Evolutionary conservation across 1,140 invertebrate genomes (phyloP).

Genomic region (Temnothorax longispinosus): DNA sequence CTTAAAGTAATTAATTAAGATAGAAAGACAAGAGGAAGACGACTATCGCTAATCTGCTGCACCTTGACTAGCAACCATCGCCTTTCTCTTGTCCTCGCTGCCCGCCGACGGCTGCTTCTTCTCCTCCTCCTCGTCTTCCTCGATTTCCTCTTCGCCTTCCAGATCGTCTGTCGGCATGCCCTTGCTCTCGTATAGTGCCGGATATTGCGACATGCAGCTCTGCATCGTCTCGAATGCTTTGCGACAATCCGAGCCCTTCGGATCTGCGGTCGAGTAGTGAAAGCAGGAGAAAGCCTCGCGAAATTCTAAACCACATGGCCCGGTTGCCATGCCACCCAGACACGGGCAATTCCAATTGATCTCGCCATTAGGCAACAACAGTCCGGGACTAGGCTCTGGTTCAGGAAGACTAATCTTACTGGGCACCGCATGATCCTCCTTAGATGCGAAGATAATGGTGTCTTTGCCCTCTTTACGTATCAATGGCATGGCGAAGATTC

Average conservation of each 20-base stretch:
- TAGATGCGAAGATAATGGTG: conserved; percentile 93
- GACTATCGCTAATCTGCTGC: neutral
- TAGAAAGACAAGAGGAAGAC: neutral
- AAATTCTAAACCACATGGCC: conserved; percentile 97
- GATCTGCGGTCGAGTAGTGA: conserved; percentile 92
- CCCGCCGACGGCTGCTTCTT: neutral
- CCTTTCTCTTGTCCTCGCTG: conserved; percentile 1
- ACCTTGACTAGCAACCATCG: neutral
- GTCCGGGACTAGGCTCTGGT: conserved; percentile 91
- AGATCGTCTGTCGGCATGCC: conserved; percentile 82
- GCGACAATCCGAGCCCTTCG: conserved; percentile 96
- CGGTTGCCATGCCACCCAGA: conserved; percentile 97
- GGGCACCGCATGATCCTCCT: conserved; percentile 92
- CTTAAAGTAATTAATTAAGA: conserved; percentile 11
- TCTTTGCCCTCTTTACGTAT: conserved; percentile 90
- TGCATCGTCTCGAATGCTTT: conserved; percentile 97
- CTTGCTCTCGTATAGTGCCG: conserved; percentile 92
- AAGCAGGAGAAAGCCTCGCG: conserved; percentile 98
- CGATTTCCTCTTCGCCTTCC: conserved; percentile 76
- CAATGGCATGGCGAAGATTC: conserved; percentile 80
- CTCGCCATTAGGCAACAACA: conserved; percentile 94
- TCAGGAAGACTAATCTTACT: conserved; percentile 91
- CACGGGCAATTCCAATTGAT: conserved; percentile 99
- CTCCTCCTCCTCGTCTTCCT: neutral
- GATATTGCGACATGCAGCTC: conserved; percentile 96